phyloP scores from a whole-genome alignment of 2,888 invertebrate species.

The Caenorhabditis sp. region DNA sequence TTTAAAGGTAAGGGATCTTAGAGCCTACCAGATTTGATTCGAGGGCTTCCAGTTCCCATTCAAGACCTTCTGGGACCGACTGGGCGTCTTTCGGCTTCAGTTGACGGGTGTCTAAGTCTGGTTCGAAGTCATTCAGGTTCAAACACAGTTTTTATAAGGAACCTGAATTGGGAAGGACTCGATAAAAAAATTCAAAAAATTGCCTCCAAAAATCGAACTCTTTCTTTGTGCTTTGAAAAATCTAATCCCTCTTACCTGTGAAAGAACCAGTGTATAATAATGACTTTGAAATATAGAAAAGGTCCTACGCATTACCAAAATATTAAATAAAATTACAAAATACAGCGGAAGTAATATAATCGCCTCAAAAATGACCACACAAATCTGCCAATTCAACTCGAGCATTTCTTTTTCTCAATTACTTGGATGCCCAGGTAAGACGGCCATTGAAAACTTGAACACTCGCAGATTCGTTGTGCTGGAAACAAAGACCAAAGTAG shows the following conservation, averaged over 20 bases:
- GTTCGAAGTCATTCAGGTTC: too few species aligned
- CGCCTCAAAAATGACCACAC: background rate
- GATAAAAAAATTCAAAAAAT: too few species aligned
- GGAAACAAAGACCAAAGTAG: background rate
- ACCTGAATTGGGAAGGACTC: too few species aligned
- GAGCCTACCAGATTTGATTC: too few species aligned
- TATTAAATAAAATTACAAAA: background rate
- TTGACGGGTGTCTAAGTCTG: too few species aligned
- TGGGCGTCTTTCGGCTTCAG: too few species aligned
- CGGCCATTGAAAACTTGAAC: background rate
- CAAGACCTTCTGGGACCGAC: too few species aligned
- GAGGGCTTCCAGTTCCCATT: too few species aligned
- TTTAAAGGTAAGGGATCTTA: too few species aligned
- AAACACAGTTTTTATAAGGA: too few species aligned
- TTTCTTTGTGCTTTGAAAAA: too few species aligned
- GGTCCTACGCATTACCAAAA: background rate
- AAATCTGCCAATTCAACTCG: background rate
- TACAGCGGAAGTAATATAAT: background rate
- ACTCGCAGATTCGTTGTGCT: background rate
- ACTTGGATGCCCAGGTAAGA: background rate
- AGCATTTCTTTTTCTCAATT: slow-evolving; percentile 1
- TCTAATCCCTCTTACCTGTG: background rate
- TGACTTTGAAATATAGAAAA: background rate
- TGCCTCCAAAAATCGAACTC: too few species aligned
- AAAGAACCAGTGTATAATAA: slow-evolving; percentile 3